phyloP scores from a whole-genome alignment of 2,888 invertebrate genomes.

The Coelinius sp. region DNA sequence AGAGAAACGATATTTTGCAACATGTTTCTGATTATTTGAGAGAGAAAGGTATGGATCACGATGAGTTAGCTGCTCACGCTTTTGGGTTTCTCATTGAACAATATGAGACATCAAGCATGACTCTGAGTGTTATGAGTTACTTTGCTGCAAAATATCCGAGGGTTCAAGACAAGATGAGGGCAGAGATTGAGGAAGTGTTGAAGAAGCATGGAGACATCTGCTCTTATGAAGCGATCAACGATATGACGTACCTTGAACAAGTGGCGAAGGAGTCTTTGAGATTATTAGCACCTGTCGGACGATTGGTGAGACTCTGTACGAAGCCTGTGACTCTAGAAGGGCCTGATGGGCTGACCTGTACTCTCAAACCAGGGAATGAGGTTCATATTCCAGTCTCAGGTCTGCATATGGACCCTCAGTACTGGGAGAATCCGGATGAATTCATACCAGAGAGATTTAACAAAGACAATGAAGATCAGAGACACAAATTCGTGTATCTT shows the following conservation, averaged over 20 bases:
- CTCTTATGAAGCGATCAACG: slow-evolving; percentile 70
- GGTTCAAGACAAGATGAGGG: slow-evolving; percentile 69
- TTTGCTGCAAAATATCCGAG: slow-evolving; percentile 69
- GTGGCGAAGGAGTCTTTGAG: slow-evolving; percentile 60
- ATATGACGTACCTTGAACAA: slow-evolving; percentile 72
- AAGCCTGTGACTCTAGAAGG: slow-evolving; percentile 46
- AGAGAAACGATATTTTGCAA: slow-evolving; percentile 69
- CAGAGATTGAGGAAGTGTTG: slow-evolving; percentile 67
- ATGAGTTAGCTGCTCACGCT: slow-evolving; percentile 67
- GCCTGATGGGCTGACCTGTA: slow-evolving; percentile 49
- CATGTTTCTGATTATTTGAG: slow-evolving; percentile 63
- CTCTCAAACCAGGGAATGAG: slow-evolving; percentile 45
- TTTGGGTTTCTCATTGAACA: slow-evolving; percentile 73
- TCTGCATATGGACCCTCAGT: slow-evolving; percentile 42
- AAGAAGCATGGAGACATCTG: slow-evolving; percentile 61
- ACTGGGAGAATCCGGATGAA: slow-evolving; percentile 42
- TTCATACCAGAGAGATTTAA: slow-evolving; percentile 47
- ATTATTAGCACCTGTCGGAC: slow-evolving; percentile 38
- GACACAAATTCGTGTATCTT: slow-evolving; percentile 36
- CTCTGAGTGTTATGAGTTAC: slow-evolving; percentile 69
- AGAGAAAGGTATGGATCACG: slow-evolving; percentile 51
- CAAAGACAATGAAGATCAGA: slow-evolving; percentile 6
- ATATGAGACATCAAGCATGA: slow-evolving; percentile 72
- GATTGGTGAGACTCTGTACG: slow-evolving; percentile 45
- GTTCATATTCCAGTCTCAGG: slow-evolving; percentile 47